Evolutionary conservation across 2,888 invertebrate genomes (phyloP), one percentile per base, ranked within the genome.

Genomic region (Amitus sp.): DNA sequence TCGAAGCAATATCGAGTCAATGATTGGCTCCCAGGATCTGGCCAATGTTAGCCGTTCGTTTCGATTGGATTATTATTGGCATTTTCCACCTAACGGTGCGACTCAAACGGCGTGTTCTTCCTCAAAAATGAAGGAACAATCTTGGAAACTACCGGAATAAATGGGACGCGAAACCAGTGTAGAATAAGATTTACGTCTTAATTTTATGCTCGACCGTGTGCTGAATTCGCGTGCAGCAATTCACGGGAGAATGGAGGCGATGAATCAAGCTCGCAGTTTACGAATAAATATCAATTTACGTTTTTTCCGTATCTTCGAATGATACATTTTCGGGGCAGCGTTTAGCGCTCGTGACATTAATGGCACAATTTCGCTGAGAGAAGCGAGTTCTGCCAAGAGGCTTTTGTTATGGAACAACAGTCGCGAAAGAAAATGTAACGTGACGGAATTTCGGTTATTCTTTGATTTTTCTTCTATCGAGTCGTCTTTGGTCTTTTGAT

Each of bases 341-440:
- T 9, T 12, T 9, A 27, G 27, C 27, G 27, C 27, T 27, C 27
- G 9, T 30, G 37, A 37, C 37, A 37, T 37, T 37, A 15, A 15
- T 15, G 13, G 15, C 4, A 13, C 13, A 37, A 37, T 37, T 13
- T 2, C 37, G 15, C 33, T 47, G 42, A 49, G 49, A 43, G 61
- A 58, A 61, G 64, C 60, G 65, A 67, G 67, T 65, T 69, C 61
- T 57, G 69, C 68, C 71, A 72, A 67, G 71, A 70, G 69, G 66
- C 70, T 74, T 76, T 70, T 71, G 74, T 76, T 74, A 75, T 73
- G 67, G 67, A 71, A 67, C 63, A 67, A 62, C 59, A 66, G 59
- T 53, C 66, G n/a, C 68, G 70, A 70, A 72, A 73, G 73, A 76
- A 76, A 74, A 74, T 73, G 73, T 76, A 75, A 73, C 72, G 68